Percentiles rank a stretch among this genome's conserved stretches.
phyloP scores from a whole-genome alignment of 2,113 vertebrate genomes.

The Megaleporinus macrocephalus region DNA sequence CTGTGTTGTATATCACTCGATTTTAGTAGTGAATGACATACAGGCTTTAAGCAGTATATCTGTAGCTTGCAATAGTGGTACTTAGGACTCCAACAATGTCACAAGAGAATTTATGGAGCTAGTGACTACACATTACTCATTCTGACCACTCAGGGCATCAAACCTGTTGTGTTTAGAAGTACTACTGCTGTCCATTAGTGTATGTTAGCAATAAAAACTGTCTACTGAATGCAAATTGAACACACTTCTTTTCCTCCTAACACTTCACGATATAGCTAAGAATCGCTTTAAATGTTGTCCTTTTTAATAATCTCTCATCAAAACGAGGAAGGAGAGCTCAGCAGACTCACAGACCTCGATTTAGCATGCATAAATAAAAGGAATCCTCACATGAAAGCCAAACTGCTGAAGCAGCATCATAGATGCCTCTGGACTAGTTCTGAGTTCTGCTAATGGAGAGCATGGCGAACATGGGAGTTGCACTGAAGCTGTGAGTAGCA shows the following conservation, averaged over 20 bases:
- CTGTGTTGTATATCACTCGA: neutral
- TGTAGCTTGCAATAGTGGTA: neutral
- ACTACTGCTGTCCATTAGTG: neutral
- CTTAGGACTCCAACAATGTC: neutral
- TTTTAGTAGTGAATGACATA: neutral
- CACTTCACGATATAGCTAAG: neutral
- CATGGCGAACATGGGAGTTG: neutral
- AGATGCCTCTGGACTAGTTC: neutral
- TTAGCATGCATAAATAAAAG: neutral
- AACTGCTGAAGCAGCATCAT: neutral
- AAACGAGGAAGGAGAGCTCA: neutral
- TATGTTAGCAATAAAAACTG: neutral
- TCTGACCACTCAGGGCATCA: constrained; percentile 4
- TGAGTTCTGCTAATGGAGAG: neutral
- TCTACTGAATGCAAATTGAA: neutral
- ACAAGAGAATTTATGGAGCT: neutral
- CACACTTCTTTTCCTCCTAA: neutral
- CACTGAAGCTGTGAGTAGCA: neutral
- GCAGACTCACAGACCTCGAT: neutral
- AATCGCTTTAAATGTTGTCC: neutral
- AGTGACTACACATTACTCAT: neutral
- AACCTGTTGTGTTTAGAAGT: neutral
- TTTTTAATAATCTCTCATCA: neutral
- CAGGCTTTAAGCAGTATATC: neutral
- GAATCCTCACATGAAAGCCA: neutral